phyloP scores from a whole-genome alignment of 37 sponge, comb jelly and placozoan species.

The Aphrocallistes beatrix region DNA sequence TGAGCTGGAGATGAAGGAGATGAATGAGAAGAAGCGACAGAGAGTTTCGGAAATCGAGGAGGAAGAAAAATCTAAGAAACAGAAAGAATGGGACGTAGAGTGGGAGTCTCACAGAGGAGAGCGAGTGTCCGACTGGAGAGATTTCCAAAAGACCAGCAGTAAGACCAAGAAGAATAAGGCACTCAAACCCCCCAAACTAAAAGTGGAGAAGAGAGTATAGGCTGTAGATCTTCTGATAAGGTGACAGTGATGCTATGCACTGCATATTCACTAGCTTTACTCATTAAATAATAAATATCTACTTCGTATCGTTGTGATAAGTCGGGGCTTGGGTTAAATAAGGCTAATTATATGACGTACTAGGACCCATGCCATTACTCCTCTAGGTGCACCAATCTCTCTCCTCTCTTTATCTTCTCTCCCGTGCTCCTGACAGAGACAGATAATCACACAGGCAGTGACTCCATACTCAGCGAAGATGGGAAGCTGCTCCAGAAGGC shows the following conservation, averaged over 20 bases:
- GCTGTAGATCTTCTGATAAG: not conserved
- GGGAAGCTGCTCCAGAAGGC: too few species aligned
- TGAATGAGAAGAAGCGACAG: constrained; percentile 57
- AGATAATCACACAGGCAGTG: too few species aligned
- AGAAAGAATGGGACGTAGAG: constrained; percentile 65
- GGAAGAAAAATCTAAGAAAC: constrained; percentile 45
- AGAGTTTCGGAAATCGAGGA: constrained; percentile 31
- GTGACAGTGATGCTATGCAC: too few species aligned
- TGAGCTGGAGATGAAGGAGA: constrained; percentile 61
- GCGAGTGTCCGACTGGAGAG: constrained; percentile 82
- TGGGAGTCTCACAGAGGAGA: constrained; percentile 73
- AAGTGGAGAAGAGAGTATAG: constrained; percentile 49
- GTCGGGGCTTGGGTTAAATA: too few species aligned
- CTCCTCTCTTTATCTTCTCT: too few species aligned
- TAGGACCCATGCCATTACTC: not conserved
- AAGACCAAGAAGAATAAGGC: constrained; percentile 59
- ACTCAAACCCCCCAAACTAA: constrained; percentile 80
- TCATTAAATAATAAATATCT: too few species aligned
- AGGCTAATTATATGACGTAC: too few species aligned
- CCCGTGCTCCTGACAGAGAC: too few species aligned
- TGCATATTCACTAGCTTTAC: too few species aligned
- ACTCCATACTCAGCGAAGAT: too few species aligned
- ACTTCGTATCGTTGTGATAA: too few species aligned
- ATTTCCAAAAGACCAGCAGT: constrained; percentile 59
- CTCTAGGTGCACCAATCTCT: not conserved